phyloP scores from a whole-genome alignment of 2,113 vertebrate species.

The Elaphurus davidianus region DNA sequence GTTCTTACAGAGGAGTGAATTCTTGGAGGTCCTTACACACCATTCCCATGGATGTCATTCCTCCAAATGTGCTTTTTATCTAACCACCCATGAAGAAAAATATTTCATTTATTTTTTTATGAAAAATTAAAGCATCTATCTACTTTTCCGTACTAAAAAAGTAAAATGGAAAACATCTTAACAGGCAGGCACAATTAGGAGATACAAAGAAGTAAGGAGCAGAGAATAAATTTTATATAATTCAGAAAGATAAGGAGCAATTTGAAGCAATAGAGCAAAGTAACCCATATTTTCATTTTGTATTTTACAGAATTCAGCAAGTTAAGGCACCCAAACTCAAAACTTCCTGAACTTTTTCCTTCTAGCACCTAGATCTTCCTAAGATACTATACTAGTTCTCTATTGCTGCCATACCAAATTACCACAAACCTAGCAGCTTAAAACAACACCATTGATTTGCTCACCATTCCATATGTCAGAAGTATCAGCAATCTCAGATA shows the following conservation, averaged over 20 bases:
- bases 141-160: background rate
- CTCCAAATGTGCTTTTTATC: conserved; percentile 26
- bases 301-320: background rate
- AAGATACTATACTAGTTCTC: background rate
- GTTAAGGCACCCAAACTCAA: background rate
- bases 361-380: background rate
- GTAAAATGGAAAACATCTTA: background rate
- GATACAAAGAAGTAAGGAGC: background rate
- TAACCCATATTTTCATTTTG: background rate
- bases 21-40: background rate
- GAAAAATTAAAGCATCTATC: background rate
- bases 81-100: background rate
- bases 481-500: background rate
- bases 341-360: background rate
- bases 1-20: background rate
- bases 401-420: background rate
- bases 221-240: background rate
- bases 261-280: conserved; percentile 2
- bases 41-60: background rate
- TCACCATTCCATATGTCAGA: background rate
- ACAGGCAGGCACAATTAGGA: background rate
- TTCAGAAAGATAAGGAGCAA: conserved; percentile 19
- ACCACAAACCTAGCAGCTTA: background rate
- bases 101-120: background rate
- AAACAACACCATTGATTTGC: background rate